phyloP scores from a whole-genome alignment of 2,888 invertebrate genomes.

The Apotomis betuletana region DNA sequence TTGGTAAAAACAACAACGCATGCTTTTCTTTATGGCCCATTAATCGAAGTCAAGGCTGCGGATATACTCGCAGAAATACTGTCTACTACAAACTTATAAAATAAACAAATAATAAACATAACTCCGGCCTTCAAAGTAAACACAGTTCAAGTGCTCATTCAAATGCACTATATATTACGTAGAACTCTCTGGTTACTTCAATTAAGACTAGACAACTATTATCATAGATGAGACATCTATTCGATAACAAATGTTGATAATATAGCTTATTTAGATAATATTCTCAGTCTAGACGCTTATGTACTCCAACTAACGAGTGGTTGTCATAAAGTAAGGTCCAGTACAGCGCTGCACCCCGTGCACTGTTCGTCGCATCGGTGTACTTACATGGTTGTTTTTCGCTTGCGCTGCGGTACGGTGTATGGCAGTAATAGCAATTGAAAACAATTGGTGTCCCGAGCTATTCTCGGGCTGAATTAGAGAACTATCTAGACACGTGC shows the following conservation, averaged over 20 bases:
- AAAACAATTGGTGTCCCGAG: constrained; percentile 23
- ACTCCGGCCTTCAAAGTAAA: background rate
- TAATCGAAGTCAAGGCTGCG: too few species aligned
- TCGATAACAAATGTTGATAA: constrained; percentile 3
- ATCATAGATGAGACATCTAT: constrained; percentile 11
- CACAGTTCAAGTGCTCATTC: background rate
- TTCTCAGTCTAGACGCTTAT: background rate
- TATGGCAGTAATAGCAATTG: constrained; percentile 25
- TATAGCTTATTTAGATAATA: background rate
- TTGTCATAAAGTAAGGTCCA: background rate
- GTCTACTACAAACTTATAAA: too few species aligned
- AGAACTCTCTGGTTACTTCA: background rate
- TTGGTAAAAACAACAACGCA: too few species aligned
- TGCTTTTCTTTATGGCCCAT: too few species aligned
- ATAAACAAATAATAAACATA: background rate
- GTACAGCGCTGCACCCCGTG: too few species aligned
- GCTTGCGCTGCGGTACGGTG: background rate
- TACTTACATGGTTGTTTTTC: background rate
- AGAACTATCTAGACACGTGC: constrained; percentile 17
- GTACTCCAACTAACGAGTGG: constrained; percentile 1
- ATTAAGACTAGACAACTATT: background rate
- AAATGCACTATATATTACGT: background rate
- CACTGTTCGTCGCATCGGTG: too few species aligned
- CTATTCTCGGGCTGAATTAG: constrained; percentile 20
- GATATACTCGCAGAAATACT: too few species aligned